phyloP scores from a whole-genome alignment of 1,140 invertebrate species.

The Drosophila funebris region DNA sequence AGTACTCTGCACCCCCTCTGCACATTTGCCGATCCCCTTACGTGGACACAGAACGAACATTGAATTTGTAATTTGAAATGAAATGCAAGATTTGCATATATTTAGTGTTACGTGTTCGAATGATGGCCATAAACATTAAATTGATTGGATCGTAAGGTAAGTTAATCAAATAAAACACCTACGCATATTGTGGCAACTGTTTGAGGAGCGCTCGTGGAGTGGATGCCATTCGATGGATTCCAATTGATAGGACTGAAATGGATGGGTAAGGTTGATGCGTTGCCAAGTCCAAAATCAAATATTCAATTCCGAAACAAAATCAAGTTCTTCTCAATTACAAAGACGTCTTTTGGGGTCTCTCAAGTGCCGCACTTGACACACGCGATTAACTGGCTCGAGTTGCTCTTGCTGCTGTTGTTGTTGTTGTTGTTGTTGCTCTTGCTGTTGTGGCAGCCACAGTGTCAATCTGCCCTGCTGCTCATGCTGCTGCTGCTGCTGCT shows the following conservation, averaged over 20 bases:
- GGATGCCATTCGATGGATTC: background rate
- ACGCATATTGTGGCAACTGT: conserved; percentile 4
- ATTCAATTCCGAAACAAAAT: conserved; percentile 11
- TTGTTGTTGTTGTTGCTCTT: background rate
- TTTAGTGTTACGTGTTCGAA: background rate
- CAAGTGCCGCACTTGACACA: conserved; percentile 44
- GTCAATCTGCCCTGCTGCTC: conserved; percentile 35
- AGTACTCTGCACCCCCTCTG: no score
- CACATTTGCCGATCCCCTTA: no score
- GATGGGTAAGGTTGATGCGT: background rate
- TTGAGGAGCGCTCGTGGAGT: background rate
- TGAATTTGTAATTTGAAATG: conserved; percentile 35
- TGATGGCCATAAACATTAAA: conserved; percentile 38
- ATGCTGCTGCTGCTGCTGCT: background rate
- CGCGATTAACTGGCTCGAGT: conserved; percentile 42
- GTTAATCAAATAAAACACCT: conserved; percentile 9
- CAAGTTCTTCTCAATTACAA: conserved; percentile 52
- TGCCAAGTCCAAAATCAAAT: background rate
- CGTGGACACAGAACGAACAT: background rate
- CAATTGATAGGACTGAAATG: background rate
- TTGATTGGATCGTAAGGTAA: background rate
- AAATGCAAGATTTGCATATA: conserved; percentile 32
- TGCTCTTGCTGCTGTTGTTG: conserved; percentile 5
- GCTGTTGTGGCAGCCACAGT: conserved; percentile 23
- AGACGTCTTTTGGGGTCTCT: conserved; percentile 5